phyloP scores from a whole-genome alignment of 2,113 vertebrate species.

The Anthoscopus minutus region DNA sequence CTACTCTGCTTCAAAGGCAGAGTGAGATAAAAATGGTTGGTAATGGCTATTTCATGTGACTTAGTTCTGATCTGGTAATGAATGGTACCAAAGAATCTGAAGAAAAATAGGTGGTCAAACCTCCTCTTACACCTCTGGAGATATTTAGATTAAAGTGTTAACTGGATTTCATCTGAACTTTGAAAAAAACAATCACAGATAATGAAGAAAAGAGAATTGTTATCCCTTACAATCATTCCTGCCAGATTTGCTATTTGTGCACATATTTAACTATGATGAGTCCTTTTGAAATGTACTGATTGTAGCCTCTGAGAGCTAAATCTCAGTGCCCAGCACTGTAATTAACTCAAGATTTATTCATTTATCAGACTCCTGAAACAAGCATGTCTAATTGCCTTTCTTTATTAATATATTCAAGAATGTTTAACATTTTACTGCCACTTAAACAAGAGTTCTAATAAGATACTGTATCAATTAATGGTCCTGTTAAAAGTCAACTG shows the following conservation, averaged over 20 bases:
- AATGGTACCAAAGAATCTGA: not conserved
- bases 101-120: not conserved
- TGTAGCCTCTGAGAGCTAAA: conserved; percentile 4
- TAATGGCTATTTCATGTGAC: not conserved
- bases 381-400: conserved; percentile 51
- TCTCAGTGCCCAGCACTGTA: not conserved
- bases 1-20: not conserved
- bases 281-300: not conserved
- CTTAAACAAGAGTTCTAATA: conserved; percentile 61
- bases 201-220: not conserved
- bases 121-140: not conserved
- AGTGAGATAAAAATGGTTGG: not conserved
- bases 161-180: not conserved
- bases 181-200: not conserved
- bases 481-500: conserved; percentile 56
- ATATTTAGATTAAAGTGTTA: not conserved
- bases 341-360: conserved; percentile 61
- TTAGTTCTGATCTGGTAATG: not conserved
- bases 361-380: conserved; percentile 48
- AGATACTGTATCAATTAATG: conserved; percentile 61
- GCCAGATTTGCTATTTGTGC: not conserved
- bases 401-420: conserved; percentile 58
- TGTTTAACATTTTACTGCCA: conserved; percentile 60
- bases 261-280: not conserved
- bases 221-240: not conserved